These are phyloP conservation scores for Hylyphantes graminicola DNA, from an alignment of 1,140 invertebrate species.

Conservation along the genomic window DNA sequence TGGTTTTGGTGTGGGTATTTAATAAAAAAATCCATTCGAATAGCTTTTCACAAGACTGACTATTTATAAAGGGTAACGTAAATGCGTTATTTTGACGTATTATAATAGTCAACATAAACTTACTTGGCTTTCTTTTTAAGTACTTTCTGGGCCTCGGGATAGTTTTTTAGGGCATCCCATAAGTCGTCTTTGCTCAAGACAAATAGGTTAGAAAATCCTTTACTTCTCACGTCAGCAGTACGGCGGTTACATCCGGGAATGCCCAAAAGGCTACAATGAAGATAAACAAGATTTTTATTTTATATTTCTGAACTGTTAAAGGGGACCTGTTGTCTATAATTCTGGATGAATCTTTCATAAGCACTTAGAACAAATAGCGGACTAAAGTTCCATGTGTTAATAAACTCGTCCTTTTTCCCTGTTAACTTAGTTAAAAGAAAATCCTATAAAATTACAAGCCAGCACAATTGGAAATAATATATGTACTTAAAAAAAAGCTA, in stretches of 20 bases:
- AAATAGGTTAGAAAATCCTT: conserved; percentile 92
- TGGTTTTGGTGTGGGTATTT: too few species aligned
- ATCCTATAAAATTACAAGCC: too few species aligned
- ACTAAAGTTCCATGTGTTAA: too few species aligned
- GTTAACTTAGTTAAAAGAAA: too few species aligned
- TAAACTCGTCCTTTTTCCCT: too few species aligned
- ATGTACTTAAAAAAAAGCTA: too few species aligned
- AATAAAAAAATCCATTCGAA: too few species aligned
- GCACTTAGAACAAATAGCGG: not conserved
- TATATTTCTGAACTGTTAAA: not conserved
- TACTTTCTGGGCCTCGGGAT: conserved; percentile 89
- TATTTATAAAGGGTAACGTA: too few species aligned
- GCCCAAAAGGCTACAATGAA: conserved; percentile 77
- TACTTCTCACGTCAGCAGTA: conserved; percentile 91
- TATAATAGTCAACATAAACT: conserved; percentile 60
- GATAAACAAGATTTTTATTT: not conserved
- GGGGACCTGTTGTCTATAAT: not conserved
- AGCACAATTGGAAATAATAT: too few species aligned
- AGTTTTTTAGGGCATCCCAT: conserved; percentile 86
- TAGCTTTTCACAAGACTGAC: too few species aligned
- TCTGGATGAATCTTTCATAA: not conserved
- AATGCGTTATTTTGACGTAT: too few species aligned
- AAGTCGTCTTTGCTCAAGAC: conserved; percentile 89
- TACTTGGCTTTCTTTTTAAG: conserved; percentile 85
- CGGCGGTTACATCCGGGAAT: conserved; percentile 86